A percentile compares a stretch with the other conserved stretches of the same genome.
Conservation (phyloP, 1,140 invertebrate genomes). For the Doryteuthis pealeii region DNA sequence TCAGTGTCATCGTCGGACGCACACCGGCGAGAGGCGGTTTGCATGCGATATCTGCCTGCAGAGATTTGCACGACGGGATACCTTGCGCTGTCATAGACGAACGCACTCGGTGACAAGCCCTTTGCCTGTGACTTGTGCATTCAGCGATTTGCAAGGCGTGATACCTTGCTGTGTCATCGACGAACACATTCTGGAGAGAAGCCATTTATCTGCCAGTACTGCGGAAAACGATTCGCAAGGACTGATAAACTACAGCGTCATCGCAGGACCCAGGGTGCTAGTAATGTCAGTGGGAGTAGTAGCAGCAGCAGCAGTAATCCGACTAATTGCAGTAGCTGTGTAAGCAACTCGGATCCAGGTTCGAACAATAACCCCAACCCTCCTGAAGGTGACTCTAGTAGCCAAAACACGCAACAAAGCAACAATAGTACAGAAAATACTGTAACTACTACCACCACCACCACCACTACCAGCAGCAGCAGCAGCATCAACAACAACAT, state of each 20-base stretch:
- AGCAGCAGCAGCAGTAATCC: background rate
- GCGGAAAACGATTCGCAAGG: conserved; percentile 28
- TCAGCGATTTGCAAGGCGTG: conserved; percentile 19
- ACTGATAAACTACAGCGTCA: background rate
- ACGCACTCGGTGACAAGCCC: conserved; percentile 50
- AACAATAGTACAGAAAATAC: too few relatives aligned
- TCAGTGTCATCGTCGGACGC: conserved; percentile 85
- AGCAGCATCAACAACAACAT: too few relatives aligned
- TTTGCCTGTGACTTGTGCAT: conserved; percentile 22
- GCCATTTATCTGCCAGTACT: conserved; percentile 44
- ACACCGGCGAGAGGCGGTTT: conserved; percentile 81
- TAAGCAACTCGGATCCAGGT: background rate
- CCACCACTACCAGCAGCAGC: too few relatives aligned
- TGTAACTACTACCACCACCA: too few relatives aligned
- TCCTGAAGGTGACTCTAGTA: too few relatives aligned
- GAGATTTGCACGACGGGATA: conserved; percentile 21
- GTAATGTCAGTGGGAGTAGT: background rate
- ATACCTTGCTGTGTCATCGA: conserved; percentile 22
- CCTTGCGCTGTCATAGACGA: conserved; percentile 67
- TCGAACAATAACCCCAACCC: too few relatives aligned
- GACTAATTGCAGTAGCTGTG: background rate
- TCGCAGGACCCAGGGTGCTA: conserved; percentile 34
- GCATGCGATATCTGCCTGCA: conserved; percentile 19
- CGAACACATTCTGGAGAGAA: conserved; percentile 31
- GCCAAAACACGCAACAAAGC: too few relatives aligned